These are phyloP conservation scores for Ophonus ardosiacus DNA, from an alignment of 2,888 invertebrate genomes.

Conservation along the genomic window DNA sequence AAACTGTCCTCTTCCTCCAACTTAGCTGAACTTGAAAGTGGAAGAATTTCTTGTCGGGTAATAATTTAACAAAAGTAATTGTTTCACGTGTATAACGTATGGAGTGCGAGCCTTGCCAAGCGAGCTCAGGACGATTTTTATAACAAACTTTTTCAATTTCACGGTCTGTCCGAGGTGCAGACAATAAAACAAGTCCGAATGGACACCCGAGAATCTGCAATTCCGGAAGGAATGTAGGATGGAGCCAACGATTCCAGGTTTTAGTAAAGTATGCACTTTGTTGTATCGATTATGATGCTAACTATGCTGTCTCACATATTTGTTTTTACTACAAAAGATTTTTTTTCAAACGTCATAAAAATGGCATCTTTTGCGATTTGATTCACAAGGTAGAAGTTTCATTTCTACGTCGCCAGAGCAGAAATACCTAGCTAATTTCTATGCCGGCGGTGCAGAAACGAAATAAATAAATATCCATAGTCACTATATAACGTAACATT, in stretches of 20 bases:
- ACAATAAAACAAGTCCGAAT: slow-evolving; percentile 29
- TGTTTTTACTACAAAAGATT: no score
- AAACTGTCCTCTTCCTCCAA: not conserved
- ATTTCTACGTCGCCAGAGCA: no score
- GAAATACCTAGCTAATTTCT: no score
- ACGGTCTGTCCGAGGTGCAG: slow-evolving; percentile 40
- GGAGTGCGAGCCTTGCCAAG: slow-evolving; percentile 3
- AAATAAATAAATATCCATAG: no score
- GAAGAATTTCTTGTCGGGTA: slow-evolving; percentile 5
- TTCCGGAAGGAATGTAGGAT: slow-evolving; percentile 68
- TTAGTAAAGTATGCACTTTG: not conserved
- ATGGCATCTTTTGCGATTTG: no score
- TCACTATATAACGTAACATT: no score
- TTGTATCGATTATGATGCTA: no score
- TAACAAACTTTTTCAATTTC: slow-evolving; percentile 51
- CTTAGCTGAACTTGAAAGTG: not conserved
- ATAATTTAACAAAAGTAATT: slow-evolving; percentile 47
- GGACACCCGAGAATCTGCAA: slow-evolving; percentile 72
- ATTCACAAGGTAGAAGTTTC: no score
- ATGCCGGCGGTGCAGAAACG: no score
- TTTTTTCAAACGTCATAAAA: no score
- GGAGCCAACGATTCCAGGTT: not conserved
- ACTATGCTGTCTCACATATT: no score
- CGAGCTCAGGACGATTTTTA: slow-evolving; percentile 37
- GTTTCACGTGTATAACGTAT: slow-evolving; percentile 46